phyloP scores from a whole-genome alignment of 2,113 vertebrate genomes.

The Thunnus maccoyii region DNA sequence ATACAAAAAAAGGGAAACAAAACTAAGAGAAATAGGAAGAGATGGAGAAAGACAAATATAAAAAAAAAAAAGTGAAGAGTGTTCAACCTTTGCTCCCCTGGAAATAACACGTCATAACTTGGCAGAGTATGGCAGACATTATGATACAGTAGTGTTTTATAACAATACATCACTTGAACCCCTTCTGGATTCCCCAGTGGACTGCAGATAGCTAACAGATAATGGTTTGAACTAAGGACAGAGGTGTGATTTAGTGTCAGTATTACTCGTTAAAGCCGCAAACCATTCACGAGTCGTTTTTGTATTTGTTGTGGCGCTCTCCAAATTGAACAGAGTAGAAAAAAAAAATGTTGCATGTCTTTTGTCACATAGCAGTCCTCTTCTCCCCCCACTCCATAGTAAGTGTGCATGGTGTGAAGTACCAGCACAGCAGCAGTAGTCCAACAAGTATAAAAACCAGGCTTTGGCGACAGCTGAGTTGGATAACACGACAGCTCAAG shows the following conservation, averaged over 20 bases:
- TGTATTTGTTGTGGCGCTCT: not conserved
- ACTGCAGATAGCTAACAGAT: conserved; percentile 36
- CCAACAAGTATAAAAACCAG: conserved; percentile 13
- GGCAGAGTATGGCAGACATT: conserved; percentile 37
- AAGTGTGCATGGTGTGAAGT: not conserved
- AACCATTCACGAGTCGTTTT: not conserved
- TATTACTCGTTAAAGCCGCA: not conserved
- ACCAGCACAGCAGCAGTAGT: conserved; percentile 4
- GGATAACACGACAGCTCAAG: conserved; percentile 37
- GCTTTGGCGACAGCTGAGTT: conserved; percentile 54
- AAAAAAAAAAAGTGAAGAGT: conserved; percentile 25
- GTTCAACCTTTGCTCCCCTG: conserved; percentile 36
- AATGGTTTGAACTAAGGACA: not conserved
- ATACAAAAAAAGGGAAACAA: conserved; percentile 34
- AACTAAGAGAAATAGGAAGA: conserved; percentile 31
- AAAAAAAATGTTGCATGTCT: not conserved
- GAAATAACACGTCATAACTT: conserved; percentile 56
- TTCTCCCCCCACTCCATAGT: not conserved
- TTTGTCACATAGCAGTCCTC: not conserved
- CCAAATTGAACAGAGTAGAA: not conserved
- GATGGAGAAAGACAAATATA: conserved; percentile 42
- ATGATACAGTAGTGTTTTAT: conserved; percentile 26
- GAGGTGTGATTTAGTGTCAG: conserved; percentile 11
- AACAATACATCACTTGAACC: conserved; percentile 33
- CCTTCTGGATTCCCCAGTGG: conserved; percentile 26